These are phyloP conservation scores for Callyntrura guangdongensis DNA, from an alignment of 2,888 invertebrate genomes.

Conservation along the genomic window DNA sequence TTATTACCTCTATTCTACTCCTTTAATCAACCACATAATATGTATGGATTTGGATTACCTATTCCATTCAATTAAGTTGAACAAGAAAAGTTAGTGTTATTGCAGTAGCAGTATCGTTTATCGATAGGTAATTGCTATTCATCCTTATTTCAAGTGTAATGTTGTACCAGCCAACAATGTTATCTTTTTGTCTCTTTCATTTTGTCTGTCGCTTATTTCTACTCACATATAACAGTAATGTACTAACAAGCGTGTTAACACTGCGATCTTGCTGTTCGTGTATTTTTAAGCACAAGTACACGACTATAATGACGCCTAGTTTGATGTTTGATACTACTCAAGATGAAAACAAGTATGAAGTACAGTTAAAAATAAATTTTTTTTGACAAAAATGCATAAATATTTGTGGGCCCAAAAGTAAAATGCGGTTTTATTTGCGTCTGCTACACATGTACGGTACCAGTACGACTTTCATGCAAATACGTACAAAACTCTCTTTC, in stretches of 20 bases:
- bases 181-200: conserved; percentile 29
- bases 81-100: background rate
- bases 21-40: background rate
- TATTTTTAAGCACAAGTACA: too few relatives aligned
- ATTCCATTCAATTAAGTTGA: background rate
- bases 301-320: too few relatives aligned
- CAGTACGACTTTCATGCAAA: background rate
- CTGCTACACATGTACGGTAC: too few relatives aligned
- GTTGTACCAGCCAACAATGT: conserved; percentile 25
- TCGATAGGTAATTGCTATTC: background rate
- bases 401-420: too few relatives aligned
- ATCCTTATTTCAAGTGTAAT: background rate
- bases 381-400: background rate
- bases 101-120: background rate
- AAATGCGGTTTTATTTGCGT: too few relatives aligned
- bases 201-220: conserved; percentile 1
- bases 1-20: conserved; percentile 17
- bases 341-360: too few relatives aligned
- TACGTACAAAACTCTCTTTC: too few relatives aligned
- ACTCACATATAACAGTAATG: background rate
- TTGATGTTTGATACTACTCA: too few relatives aligned
- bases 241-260: too few relatives aligned
- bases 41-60: background rate
- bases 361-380: too few relatives aligned
- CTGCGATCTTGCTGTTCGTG: too few relatives aligned